Evolutionary conservation across 2,797 vertebrate genomes (phyloP).

Genomic region (Neopelma chrysocephalum): DNA sequence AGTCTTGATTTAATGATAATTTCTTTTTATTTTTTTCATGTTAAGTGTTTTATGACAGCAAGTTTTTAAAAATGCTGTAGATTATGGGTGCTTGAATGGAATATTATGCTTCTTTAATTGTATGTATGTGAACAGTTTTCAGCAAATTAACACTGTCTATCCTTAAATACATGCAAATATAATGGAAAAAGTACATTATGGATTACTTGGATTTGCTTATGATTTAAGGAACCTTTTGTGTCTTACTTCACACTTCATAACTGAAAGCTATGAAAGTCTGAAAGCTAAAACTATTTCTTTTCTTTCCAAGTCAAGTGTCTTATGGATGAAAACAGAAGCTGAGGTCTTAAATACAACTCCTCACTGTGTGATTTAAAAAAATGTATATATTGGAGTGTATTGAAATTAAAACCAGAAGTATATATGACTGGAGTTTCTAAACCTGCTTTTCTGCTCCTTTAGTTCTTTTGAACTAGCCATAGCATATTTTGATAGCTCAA

Average conservation of each 20-base stretch:
- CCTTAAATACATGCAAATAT: not conserved
- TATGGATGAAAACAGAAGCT: not conserved
- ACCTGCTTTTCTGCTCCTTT: not conserved
- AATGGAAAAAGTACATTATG: not conserved
- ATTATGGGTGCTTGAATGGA: not conserved
- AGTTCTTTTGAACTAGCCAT: not conserved
- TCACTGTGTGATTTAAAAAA: not conserved
- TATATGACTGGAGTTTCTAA: not conserved
- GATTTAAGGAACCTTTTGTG: not conserved
- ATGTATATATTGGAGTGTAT: not conserved
- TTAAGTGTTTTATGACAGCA: not conserved
- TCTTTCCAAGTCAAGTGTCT: not conserved
- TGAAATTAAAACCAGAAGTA: not conserved
- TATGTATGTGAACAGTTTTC: not conserved
- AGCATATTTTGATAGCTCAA: not conserved
- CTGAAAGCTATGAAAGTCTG: not conserved
- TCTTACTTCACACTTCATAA: not conserved
- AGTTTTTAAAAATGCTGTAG: not conserved
- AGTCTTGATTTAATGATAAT: not conserved
- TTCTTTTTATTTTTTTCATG: accelerated
- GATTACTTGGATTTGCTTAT: not conserved
- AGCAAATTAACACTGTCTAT: not conserved
- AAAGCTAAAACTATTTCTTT: not conserved
- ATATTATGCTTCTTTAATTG: not conserved
- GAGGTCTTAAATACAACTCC: not conserved